Percentiles rank a stretch among this genome's conserved stretches.
phyloP scores from a whole-genome alignment of 2,888 invertebrate species.

The Allolobophora icterica region DNA sequence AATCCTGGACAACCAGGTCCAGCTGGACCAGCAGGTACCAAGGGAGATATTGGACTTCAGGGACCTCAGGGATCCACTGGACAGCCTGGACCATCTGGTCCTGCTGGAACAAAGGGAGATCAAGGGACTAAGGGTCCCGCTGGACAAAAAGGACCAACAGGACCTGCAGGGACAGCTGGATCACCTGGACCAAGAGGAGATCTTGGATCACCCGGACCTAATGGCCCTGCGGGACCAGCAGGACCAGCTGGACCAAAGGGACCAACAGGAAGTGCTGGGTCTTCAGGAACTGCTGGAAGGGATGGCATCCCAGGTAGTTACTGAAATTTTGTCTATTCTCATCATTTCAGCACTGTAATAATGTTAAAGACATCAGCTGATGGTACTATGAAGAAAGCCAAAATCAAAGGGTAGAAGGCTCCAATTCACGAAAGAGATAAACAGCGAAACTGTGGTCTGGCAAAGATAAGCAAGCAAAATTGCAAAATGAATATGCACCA shows the following conservation, averaged over 20 bases:
- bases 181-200: conserved; percentile 46
- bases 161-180: conserved; percentile 48
- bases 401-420: not conserved
- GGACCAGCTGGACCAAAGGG: conserved; percentile 60
- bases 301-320: conserved; percentile 27
- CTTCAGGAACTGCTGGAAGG: conserved; percentile 31
- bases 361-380: not conserved
- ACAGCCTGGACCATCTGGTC: conserved; percentile 44
- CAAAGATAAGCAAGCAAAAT: not conserved
- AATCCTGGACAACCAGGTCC: conserved; percentile 43
- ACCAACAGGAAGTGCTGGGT: conserved; percentile 43
- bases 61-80: conserved; percentile 43
- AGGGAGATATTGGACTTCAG: conserved; percentile 33
- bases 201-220: not conserved
- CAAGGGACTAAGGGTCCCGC: conserved; percentile 19
- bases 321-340: not conserved
- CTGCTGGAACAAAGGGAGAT: conserved; percentile 34
- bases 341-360: not conserved
- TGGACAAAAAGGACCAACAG: conserved; percentile 39
- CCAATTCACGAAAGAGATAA: not conserved
- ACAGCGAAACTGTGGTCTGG: not conserved
- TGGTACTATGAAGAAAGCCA: not conserved
- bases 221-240: conserved; percentile 26
- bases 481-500: not conserved
- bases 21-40: conserved; percentile 49